Evolutionary conservation across 2,888 invertebrate species (phyloP), one percentile per base, ranked within the genome.

Genomic region (Chironomus tentans): DNA sequence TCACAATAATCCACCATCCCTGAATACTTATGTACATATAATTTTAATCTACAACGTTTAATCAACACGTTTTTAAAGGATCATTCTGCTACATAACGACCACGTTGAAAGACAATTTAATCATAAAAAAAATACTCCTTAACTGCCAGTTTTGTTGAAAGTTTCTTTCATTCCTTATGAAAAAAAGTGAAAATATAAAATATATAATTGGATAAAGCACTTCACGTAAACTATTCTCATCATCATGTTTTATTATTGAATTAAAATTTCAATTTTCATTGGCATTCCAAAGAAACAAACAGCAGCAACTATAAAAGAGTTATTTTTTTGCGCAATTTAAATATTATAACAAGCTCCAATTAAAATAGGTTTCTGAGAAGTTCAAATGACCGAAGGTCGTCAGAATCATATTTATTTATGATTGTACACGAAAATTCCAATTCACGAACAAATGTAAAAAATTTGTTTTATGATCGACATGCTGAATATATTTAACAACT

Each of bases 271-370:
- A 3, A 56, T 7, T 56, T 56, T 56, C 18, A 18, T 56, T 56
- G 18, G 56, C 56, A 56, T 56, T 56, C 56, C 56, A 56, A 38
- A 38, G 38, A 38, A 38, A 10, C 38, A 38, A 56, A 18, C 56
- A 56, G 56, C 18, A 56, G 56, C 15, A 56, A 38, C 38, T 56
- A 50, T 50, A 12, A 56, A 21, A 21, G 65, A 21, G 22, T 62
- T 62, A 12, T 56, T 72, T n/a, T 61, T 73, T 70, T 24, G 62
- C 72, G 46, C 62, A 73, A 73, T 73, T 73, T 73, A 15, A 62
- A 73, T 62, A 61, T 62, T 18, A 10, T 62, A 73, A 73, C 72
- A 62, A 73, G 62, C 18, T 73, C 72, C 72, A 73, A 73, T 73
- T 73, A 73, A 46, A 62, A 24, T n/a, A 24, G 13, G 65, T 24